Evolutionary conservation across 2,113 vertebrate genomes (phyloP).

Genomic region (Cacatua alba): DNA sequence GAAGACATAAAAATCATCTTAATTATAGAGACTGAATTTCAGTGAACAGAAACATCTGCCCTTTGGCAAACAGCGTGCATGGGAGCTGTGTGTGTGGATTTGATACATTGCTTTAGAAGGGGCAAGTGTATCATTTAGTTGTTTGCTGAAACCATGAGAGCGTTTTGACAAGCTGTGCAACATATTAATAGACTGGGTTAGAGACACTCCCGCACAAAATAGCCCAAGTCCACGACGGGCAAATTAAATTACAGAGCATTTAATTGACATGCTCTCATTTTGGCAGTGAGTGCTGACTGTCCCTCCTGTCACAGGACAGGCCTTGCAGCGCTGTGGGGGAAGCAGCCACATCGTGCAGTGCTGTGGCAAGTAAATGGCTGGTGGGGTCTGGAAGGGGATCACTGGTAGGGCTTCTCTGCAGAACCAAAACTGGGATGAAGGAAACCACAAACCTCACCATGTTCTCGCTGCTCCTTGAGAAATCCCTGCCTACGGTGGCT

Average conservation of each 20-base stretch:
- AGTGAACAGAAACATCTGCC: background rate
- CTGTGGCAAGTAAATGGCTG: fast-evolving
- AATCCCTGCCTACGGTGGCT: background rate
- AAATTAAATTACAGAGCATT: background rate
- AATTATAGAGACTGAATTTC: fast-evolving
- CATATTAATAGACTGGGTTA: background rate
- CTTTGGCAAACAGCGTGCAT: background rate
- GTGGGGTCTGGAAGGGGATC: background rate
- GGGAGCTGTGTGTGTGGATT: fast-evolving
- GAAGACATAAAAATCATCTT: background rate
- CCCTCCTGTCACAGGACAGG: background rate
- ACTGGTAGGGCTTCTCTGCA: too few relatives aligned
- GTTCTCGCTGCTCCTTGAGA: background rate
- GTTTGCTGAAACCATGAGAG: background rate
- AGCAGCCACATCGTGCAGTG: fast-evolving
- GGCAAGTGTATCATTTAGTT: background rate
- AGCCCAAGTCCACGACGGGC: background rate
- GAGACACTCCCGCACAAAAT: background rate
- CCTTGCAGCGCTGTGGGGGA: fast-evolving
- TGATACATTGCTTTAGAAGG: background rate
- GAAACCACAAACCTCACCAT: background rate
- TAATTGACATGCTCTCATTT: background rate
- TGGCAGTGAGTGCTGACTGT: fast-evolving
- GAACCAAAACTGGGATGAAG: background rate
- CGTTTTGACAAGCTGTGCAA: background rate